These are phyloP conservation scores for Pollenia labialis DNA, from an alignment of 2,888 invertebrate species.

Conservation along the genomic window DNA sequence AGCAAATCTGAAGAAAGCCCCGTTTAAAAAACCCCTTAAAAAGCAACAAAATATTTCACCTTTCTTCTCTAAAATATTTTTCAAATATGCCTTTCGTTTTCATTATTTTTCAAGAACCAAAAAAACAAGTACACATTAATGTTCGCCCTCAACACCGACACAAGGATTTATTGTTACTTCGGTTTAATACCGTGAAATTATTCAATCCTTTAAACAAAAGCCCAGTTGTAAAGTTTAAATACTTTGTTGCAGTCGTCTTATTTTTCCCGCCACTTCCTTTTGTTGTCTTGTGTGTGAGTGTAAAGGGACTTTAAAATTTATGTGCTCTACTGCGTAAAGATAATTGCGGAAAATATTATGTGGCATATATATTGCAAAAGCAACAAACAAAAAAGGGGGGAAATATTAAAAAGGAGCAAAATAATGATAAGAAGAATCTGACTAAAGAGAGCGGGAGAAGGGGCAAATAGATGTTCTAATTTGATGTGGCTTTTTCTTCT, in stretches of 20 bases:
- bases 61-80: neutral
- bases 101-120: neutral
- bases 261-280: neutral
- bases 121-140: slow-evolving; percentile 9
- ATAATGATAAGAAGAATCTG: slow-evolving; percentile 41
- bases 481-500: neutral
- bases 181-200: slow-evolving; percentile 55
- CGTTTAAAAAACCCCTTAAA: too few relatives aligned
- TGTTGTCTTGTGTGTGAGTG: slow-evolving; percentile 17
- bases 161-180: slow-evolving; percentile 34
- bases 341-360: slow-evolving; percentile 68
- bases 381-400: slow-evolving; percentile 2
- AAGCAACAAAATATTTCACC: too few relatives aligned
- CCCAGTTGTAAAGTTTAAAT: slow-evolving; percentile 52
- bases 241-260: slow-evolving; percentile 50
- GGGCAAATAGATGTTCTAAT: slow-evolving; percentile 16
- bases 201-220: slow-evolving; percentile 50
- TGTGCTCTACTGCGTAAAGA: slow-evolving; percentile 68
- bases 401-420: slow-evolving; percentile 28
- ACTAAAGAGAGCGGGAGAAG: slow-evolving; percentile 20
- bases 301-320: slow-evolving; percentile 49
- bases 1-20: too few relatives aligned
- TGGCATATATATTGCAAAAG: slow-evolving; percentile 49
- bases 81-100: slow-evolving; percentile 4
- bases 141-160: slow-evolving; percentile 33